Evolutionary conservation across 1,140 invertebrate species (phyloP).

Genomic region (Teleogryllus occipitalis): DNA sequence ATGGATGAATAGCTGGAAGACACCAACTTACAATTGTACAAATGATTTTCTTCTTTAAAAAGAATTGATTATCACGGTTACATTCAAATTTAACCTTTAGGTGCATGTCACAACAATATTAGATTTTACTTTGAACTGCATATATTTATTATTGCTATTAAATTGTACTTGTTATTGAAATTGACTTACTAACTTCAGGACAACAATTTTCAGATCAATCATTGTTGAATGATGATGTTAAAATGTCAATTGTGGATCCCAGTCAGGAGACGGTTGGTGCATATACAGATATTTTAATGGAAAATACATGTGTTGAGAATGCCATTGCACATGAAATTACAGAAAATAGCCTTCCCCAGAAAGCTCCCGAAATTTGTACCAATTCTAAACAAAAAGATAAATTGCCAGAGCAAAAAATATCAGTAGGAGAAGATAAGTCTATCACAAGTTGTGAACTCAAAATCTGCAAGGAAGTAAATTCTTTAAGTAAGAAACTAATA

Average conservation of each 20-base stretch:
- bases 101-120: too few species aligned
- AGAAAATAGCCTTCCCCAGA: background rate
- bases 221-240: background rate
- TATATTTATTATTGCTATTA: too few species aligned
- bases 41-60: too few species aligned
- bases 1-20: too few species aligned
- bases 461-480: background rate
- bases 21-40: too few species aligned
- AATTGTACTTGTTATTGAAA: too few species aligned
- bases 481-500: too few species aligned
- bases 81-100: too few species aligned
- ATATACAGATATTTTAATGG: background rate
- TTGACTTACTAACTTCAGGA: too few species aligned
- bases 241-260: background rate
- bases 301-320: background rate
- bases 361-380: background rate
- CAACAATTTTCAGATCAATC: background rate
- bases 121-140: too few species aligned
- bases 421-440: background rate
- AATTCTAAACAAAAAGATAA: background rate
- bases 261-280: background rate
- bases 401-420: background rate
- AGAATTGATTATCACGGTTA: too few species aligned
- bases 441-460: background rate
- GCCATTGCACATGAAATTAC: background rate